Conservation (phyloP, 2,113 vertebrate species). For the Eudyptes chrysolophus region DNA sequence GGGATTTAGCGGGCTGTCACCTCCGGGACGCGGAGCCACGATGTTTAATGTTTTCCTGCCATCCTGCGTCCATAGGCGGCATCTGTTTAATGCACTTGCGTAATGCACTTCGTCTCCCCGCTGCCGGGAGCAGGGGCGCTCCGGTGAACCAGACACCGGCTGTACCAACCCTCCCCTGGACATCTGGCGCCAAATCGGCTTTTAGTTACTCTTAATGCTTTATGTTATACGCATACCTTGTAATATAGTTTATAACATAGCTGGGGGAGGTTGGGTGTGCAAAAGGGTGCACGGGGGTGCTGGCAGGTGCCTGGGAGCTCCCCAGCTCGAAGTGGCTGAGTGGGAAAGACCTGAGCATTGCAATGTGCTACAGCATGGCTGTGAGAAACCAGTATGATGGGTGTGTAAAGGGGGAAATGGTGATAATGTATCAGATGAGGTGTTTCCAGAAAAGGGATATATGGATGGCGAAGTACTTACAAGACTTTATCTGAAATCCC, state of each 20-base stretch:
- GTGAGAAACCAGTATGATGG: rapidly evolving
- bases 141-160: too few species aligned
- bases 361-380: rapidly evolving
- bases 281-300: neutral
- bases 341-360: neutral
- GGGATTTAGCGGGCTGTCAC: neutral
- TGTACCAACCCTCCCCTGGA: neutral
- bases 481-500: neutral
- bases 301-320: neutral
- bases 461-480: rapidly evolving
- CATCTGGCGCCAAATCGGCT: neutral
- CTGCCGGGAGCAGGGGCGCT: neutral
- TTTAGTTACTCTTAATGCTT: neutral
- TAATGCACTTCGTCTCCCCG: neutral
- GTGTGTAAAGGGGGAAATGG: rapidly evolving
- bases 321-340: rapidly evolving
- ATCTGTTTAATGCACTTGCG: neutral
- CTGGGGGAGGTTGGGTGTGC: neutral
- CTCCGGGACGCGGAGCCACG: neutral
- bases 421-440: neutral
- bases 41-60: neutral
- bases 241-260: rapidly evolving
- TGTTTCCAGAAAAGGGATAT: neutral
- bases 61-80: neutral
- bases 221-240: rapidly evolving